These are phyloP conservation scores for Aphaenogaster ashmeadi DNA, from an alignment of 1,140 invertebrate species.

Conservation along the genomic window DNA sequence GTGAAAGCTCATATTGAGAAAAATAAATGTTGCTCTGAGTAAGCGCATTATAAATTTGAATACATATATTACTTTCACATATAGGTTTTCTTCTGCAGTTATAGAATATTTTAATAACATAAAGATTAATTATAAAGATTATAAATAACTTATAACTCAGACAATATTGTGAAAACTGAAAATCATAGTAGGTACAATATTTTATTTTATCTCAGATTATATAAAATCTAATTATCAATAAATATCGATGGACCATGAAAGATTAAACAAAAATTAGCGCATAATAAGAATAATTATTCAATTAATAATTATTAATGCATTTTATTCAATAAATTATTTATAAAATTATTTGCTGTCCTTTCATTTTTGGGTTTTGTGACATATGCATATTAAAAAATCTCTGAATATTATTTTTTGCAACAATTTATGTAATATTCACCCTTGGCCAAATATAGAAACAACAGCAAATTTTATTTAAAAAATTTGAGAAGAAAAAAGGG, in stretches of 20 bases:
- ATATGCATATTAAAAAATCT: too few species aligned
- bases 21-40: not conserved
- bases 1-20: slow-evolving; percentile 20
- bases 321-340: not conserved
- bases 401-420: not conserved
- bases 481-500: not conserved
- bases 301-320: not conserved
- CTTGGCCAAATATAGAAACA: not conserved
- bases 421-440: not conserved
- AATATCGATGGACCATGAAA: not conserved
- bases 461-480: not conserved
- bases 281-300: not conserved
- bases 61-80: not conserved
- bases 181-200: too few species aligned
- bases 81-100: not conserved
- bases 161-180: too few species aligned
- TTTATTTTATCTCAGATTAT: not conserved
- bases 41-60: not conserved
- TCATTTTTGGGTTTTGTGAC: not conserved
- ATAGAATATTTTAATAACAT: not conserved
- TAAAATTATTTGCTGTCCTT: not conserved
- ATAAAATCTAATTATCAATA: not conserved
- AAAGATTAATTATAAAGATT: not conserved
- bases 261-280: not conserved
- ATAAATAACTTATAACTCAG: too few species aligned